Evolutionary conservation across 2,888 invertebrate genomes (phyloP).

Genomic region (Zootermopsis nevadensis): DNA sequence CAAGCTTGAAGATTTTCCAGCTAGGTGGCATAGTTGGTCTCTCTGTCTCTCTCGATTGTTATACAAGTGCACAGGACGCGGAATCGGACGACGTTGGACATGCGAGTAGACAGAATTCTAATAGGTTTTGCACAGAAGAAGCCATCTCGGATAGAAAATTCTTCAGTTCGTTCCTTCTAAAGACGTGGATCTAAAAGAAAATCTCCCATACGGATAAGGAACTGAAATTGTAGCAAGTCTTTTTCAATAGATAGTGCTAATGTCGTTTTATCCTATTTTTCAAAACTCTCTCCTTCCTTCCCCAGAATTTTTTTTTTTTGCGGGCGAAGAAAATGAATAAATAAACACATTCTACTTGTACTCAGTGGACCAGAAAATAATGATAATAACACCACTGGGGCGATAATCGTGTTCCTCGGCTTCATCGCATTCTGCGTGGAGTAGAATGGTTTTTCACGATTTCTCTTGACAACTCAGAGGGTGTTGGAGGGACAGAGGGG

Average conservation of each 20-base stretch:
- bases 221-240: slow-evolving; percentile 23
- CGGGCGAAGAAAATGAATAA: slow-evolving; percentile 25
- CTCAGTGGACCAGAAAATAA: slow-evolving; percentile 27
- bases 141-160: slow-evolving; percentile 12
- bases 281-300: not conserved
- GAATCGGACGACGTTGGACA: not conserved
- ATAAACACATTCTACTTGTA: slow-evolving; percentile 23
- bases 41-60: no score
- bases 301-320: slow-evolving; percentile 3
- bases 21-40: no score
- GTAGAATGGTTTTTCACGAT: slow-evolving; percentile 4
- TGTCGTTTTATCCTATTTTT: slow-evolving; percentile 22
- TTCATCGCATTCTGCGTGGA: not conserved
- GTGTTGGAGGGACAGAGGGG: slow-evolving; percentile 3
- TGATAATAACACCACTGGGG: slow-evolving; percentile 22
- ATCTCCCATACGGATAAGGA: not conserved
- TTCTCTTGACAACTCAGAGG: slow-evolving; percentile 3
- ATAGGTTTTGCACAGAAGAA: slow-evolving; percentile 22
- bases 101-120: slow-evolving; percentile 19
- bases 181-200: slow-evolving; percentile 15
- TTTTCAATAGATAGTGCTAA: slow-evolving; percentile 27
- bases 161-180: slow-evolving; percentile 25
- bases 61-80: not conserved
- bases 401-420: not conserved
- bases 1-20: not conserved